phyloP scores from a whole-genome alignment of 2,113 vertebrate species.

The Ictalurus punctatus region DNA sequence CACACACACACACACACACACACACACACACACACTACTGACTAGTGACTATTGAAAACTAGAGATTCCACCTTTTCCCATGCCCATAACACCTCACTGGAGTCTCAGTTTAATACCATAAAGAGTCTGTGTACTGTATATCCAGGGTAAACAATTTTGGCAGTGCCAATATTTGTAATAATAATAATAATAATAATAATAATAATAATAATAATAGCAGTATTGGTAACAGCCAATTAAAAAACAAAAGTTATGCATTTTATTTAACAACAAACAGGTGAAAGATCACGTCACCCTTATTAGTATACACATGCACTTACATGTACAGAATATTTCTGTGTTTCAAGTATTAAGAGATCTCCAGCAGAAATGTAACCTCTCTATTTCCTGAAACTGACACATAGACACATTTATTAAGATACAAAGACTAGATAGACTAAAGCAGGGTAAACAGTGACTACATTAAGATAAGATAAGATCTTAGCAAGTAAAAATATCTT shows the following conservation, averaged over 20 bases:
- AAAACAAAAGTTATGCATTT: not conserved
- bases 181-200: no score
- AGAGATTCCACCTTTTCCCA: not conserved
- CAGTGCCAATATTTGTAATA: not conserved
- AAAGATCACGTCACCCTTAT: not conserved
- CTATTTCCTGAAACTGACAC: conserved; percentile 44
- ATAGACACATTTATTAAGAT: conserved; percentile 47
- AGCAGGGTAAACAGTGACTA: conserved; percentile 33
- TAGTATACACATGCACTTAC: not conserved
- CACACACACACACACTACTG: not conserved
- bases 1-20: not conserved
- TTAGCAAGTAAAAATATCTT: no score
- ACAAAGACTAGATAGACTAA: conserved; percentile 18
- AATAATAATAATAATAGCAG: no score
- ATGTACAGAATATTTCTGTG: not conserved
- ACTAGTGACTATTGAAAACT: not conserved
- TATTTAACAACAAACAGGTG: not conserved
- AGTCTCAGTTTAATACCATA: not conserved
- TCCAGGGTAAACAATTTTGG: not conserved
- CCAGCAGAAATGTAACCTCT: conserved; percentile 61
- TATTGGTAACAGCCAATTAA: not conserved
- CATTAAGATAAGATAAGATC: conserved; percentile 48
- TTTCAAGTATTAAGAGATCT: conserved; percentile 60
- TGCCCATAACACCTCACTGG: not conserved
- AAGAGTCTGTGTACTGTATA: not conserved